phyloP scores from a whole-genome alignment of 2,797 vertebrate genomes.

The Notamacropus eugenii region DNA sequence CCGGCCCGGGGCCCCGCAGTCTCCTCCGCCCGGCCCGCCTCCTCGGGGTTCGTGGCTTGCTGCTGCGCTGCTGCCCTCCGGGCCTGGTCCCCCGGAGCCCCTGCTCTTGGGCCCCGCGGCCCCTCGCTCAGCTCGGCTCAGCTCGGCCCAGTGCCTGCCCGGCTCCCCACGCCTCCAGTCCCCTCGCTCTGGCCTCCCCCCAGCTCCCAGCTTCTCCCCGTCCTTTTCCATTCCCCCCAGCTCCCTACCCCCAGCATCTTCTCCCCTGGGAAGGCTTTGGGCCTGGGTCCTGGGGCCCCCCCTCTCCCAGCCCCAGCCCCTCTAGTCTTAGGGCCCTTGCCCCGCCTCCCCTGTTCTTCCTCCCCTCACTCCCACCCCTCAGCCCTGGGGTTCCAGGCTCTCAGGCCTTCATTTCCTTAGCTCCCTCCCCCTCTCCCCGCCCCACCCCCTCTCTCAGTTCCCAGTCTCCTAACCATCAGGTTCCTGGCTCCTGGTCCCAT shows the following conservation, averaged over 20 bases:
- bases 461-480: background rate
- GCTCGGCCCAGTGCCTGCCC: slow-evolving; percentile 62
- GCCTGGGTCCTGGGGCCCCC: slow-evolving; percentile 23
- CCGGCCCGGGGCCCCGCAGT: slow-evolving; percentile 12
- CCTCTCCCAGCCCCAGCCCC: slow-evolving; percentile 28
- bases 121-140: slow-evolving; percentile 27
- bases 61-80: slow-evolving; percentile 53
- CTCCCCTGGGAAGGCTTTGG: slow-evolving; percentile 6
- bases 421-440: slow-evolving; percentile 10
- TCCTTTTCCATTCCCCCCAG: background rate
- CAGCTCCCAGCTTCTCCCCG: slow-evolving; percentile 36
- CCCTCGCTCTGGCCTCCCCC: slow-evolving; percentile 37
- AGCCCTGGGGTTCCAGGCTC: slow-evolving; percentile 19
- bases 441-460: background rate
- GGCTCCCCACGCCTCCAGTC: background rate
- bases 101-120: slow-evolving; percentile 4
- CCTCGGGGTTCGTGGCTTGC: slow-evolving; percentile 45
- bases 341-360: background rate
- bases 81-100: slow-evolving; percentile 70
- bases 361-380: slow-evolving; percentile 9
- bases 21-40: background rate
- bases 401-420: slow-evolving; percentile 20
- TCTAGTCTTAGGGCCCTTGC: slow-evolving; percentile 27
- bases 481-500: slow-evolving; percentile 68
- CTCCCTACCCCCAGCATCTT: background rate